Evolutionary conservation across 2,797 vertebrate genomes (phyloP), one percentile per base, ranked within the genome.

Genomic region (Nasua narica): DNA sequence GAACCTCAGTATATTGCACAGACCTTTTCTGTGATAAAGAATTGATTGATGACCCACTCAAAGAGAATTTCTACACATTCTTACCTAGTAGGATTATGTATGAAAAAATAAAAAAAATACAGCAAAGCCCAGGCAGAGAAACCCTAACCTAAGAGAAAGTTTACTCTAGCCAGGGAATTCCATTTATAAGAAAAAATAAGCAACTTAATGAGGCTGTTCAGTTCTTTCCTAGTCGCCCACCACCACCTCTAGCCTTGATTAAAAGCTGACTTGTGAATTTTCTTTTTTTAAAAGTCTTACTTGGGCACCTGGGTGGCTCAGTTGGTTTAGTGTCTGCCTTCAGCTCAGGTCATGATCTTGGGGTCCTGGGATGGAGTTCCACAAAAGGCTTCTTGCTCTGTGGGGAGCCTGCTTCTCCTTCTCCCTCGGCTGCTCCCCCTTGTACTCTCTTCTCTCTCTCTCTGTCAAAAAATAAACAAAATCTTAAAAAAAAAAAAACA

Each of bases 31-130:
- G 52, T 90, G 84, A 74, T 52, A 43, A 83, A 74, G 65, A 62
- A 65, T 74, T 79, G 72, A 56, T 2, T 82, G 67, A 88, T 60
- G 50, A 90, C 60, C 37, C 69, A 52, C 23, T 90, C 19, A 78
- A 25, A 87, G 4, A 54, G 50, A 76, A 13, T 35, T 62, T 37
- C 58, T 62, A 50, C 16, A 88, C 23, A 77, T 92, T 89, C 65
- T 90, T 93, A 72, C 50, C n/a, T 43, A 83, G 46, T n/a, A 85
- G n/a, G 18, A 74, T 62, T 93, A 91, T 60, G 67, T 43, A 21
- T 89, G 43, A 77, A 93, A 95, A 93, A 93, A 69, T 67, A 43
- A 67, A 85, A 94, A 93, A 94, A 93, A 95, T 56, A 85, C 25
- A 81, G 48, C 48, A 82, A 77, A 78, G 43, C 43, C 12, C 13